Conservation (phyloP, 1,140 invertebrate species). For the Parapsyche elsis region DNA sequence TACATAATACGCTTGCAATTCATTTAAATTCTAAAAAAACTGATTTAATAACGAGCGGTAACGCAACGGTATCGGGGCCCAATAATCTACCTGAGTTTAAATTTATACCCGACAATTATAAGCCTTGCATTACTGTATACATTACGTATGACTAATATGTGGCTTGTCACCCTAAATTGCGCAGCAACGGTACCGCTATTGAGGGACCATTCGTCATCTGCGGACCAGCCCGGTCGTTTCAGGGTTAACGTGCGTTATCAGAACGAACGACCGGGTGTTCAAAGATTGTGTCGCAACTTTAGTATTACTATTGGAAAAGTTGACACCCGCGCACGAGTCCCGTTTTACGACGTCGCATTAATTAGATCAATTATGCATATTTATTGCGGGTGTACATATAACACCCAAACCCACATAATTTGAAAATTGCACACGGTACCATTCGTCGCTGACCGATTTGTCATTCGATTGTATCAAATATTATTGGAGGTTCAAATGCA, state of each 20-base stretch:
- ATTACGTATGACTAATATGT: slow-evolving; percentile 36
- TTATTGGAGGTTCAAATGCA: too few species aligned
- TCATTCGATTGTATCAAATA: not conserved
- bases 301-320: not conserved
- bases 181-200: not conserved
- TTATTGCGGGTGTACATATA: slow-evolving; percentile 24
- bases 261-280: not conserved
- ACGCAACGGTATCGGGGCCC: too few species aligned
- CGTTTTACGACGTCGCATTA: slow-evolving; percentile 42
- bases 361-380: slow-evolving; percentile 47
- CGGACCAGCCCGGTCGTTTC: not conserved
- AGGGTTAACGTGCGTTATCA: slow-evolving; percentile 28
- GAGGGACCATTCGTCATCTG: slow-evolving; percentile 28
- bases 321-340: slow-evolving; percentile 45
- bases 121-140: not conserved
- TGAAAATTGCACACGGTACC: not conserved
- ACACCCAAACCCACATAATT: not conserved
- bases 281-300: not conserved
- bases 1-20: too few species aligned
- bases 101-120: not conserved
- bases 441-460: not conserved
- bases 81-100: not conserved
- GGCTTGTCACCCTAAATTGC: slow-evolving; percentile 36
- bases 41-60: too few species aligned
- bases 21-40: too few species aligned